These are phyloP conservation scores for Orestias chungarensis DNA, from an alignment of 2,797 vertebrate species.

Conservation along the genomic window DNA sequence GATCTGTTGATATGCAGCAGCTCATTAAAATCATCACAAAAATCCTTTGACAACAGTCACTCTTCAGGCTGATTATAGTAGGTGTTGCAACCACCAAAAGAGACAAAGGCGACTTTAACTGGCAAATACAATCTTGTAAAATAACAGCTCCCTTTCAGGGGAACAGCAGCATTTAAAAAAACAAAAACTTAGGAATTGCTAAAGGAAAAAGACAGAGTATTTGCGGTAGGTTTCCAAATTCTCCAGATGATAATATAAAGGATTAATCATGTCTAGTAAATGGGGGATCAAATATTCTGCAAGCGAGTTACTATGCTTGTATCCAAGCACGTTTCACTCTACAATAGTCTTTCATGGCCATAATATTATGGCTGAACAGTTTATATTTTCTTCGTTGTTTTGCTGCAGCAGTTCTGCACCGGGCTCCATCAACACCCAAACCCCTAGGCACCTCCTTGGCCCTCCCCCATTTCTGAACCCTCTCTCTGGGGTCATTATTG, in stretches of 20 bases:
- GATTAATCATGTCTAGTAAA: not conserved
- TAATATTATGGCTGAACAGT: not conserved
- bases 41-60: not conserved
- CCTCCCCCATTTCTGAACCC: slow-evolving; percentile 61
- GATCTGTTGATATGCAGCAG: not conserved
- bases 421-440: slow-evolving; percentile 58
- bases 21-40: not conserved
- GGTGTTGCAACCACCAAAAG: not conserved
- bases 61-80: not conserved
- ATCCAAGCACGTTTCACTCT: not conserved
- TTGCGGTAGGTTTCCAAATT: not conserved
- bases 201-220: not conserved
- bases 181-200: not conserved
- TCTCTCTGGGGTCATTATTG: slow-evolving; percentile 76
- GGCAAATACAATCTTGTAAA: not conserved
- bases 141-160: not conserved
- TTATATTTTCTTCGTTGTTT: slow-evolving; percentile 1
- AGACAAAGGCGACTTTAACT: not conserved
- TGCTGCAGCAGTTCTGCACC: slow-evolving; percentile 27
- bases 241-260: not conserved
- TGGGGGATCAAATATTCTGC: not conserved
- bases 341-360: not conserved
- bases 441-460: slow-evolving; percentile 48
- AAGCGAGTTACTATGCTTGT: not conserved
- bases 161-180: not conserved